A percentile compares a stretch with the other conserved stretches of the same genome.
Conservation (phyloP, 2,113 vertebrate species). For the Phylloscopus trochilus region DNA sequence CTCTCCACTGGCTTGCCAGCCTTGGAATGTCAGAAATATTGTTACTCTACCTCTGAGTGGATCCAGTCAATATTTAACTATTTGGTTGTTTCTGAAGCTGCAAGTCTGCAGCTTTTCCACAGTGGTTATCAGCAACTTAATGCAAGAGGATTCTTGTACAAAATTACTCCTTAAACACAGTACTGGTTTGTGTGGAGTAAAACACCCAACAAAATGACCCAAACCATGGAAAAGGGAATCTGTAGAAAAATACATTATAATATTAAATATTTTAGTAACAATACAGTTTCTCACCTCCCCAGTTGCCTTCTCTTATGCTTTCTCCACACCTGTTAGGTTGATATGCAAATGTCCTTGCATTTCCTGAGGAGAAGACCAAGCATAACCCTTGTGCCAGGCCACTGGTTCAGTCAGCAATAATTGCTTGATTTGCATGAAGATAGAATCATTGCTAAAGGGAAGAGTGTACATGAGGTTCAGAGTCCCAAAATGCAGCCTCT, state of each 20-base stretch:
- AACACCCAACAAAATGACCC: not conserved
- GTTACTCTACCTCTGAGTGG: not conserved
- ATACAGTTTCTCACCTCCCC: not conserved
- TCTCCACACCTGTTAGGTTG: not conserved
- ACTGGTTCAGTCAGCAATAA: not conserved
- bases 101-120: not conserved
- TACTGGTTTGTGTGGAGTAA: not conserved
- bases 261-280: not conserved
- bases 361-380: not conserved
- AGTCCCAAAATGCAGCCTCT: not conserved
- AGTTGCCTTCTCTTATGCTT: not conserved
- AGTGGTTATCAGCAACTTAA: not conserved
- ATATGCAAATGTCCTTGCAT: not conserved
- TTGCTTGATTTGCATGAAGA: not conserved
- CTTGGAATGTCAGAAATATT: not conserved
- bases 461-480: not conserved
- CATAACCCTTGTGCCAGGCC: not conserved
- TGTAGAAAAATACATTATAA: not conserved
- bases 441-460: not conserved
- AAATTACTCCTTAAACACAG: not conserved
- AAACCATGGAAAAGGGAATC: not conserved
- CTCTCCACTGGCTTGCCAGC: not conserved
- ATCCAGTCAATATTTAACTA: not conserved
- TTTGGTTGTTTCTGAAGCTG: not conserved
- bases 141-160: not conserved